Evolutionary conservation across 2,113 vertebrate genomes (phyloP).

Genomic region (Leucoraja erinaceus): DNA sequence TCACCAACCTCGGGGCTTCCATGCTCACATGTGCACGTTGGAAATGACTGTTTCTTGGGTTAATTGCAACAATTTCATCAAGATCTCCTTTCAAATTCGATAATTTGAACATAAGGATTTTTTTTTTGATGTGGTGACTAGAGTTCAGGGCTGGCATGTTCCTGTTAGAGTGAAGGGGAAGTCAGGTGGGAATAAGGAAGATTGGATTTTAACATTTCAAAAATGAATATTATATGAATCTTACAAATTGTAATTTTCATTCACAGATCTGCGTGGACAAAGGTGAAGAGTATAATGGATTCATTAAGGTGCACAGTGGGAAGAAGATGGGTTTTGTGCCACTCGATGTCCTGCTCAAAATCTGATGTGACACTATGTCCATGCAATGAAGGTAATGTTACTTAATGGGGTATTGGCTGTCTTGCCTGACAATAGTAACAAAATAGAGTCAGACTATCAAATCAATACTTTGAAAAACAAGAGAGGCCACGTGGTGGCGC

Average conservation of each 20-base stretch:
- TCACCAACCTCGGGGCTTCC: too few relatives aligned
- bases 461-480: neutral
- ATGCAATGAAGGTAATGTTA: neutral
- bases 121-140: too few relatives aligned
- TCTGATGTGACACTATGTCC: slow-evolving; percentile 59
- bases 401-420: neutral
- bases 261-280: slow-evolving; percentile 82
- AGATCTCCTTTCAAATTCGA: too few relatives aligned
- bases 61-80: too few relatives aligned
- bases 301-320: slow-evolving; percentile 82
- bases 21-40: too few relatives aligned
- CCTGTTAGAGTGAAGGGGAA: too few relatives aligned
- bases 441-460: slow-evolving; percentile 47
- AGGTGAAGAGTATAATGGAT: slow-evolving; percentile 76
- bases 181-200: too few relatives aligned
- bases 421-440: slow-evolving; percentile 49
- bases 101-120: too few relatives aligned
- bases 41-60: too few relatives aligned
- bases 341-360: slow-evolving; percentile 76
- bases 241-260: slow-evolving; percentile 40
- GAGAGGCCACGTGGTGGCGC: neutral
- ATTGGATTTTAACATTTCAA: neutral
- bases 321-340: slow-evolving; percentile 90
- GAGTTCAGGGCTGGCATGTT: too few relatives aligned
- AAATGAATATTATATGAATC: neutral